These are phyloP conservation scores for Drosophila prostipennis DNA, from an alignment of 2,888 invertebrate species.

Conservation along the genomic window DNA sequence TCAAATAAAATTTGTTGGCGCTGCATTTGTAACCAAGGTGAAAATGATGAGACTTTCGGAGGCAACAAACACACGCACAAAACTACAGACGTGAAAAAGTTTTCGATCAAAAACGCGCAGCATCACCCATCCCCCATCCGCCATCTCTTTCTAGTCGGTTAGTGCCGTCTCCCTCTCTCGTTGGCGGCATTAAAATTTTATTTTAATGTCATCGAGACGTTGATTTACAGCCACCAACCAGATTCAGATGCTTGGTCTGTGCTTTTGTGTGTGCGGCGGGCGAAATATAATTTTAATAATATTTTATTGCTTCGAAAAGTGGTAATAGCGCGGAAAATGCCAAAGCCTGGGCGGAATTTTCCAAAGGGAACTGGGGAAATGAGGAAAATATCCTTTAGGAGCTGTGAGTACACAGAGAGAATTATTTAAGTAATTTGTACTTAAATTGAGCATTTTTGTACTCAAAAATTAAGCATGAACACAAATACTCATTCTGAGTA, in stretches of 20 bases:
- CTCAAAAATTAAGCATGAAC: no score
- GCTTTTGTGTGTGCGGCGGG: constrained; percentile 14
- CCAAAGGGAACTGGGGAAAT: not conserved
- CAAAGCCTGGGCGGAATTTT: constrained; percentile 4
- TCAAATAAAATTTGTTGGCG: constrained; percentile 76
- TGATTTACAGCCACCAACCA: constrained; percentile 78
- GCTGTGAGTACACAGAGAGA: no score
- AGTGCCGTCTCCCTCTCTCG: constrained; percentile 37
- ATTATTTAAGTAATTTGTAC: no score
- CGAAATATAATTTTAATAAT: constrained; percentile 81
- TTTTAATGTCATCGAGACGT: constrained; percentile 83
- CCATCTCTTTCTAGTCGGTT: not conserved
- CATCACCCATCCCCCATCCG: not conserved
- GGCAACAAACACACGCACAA: not conserved
- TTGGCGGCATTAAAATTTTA: constrained; percentile 81
- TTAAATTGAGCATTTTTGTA: no score
- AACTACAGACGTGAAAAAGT: constrained; percentile 59
- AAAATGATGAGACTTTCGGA: constrained; percentile 67
- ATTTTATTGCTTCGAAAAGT: constrained; percentile 81
- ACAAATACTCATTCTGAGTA: no score
- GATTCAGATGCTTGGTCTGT: constrained; percentile 18
- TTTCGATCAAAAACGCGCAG: constrained; percentile 65
- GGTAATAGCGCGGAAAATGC: constrained; percentile 75
- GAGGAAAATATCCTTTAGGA: not conserved
- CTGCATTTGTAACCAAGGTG: constrained; percentile 81